Evolutionary conservation across 2,113 vertebrate genomes (phyloP).

Genomic region (Progne subis): DNA sequence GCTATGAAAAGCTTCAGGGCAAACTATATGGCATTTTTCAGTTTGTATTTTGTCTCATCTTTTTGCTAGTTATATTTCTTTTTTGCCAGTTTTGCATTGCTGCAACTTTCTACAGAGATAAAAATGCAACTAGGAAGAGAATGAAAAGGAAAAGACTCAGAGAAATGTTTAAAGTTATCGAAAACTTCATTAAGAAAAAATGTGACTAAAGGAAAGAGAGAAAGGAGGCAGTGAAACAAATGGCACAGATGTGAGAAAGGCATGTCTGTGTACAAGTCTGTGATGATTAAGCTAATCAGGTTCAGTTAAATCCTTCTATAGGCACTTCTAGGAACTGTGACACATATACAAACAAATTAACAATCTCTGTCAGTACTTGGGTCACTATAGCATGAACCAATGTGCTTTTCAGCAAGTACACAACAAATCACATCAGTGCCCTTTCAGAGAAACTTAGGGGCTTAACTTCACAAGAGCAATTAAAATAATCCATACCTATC

Average conservation of each 20-base stretch:
- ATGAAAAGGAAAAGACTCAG: not conserved
- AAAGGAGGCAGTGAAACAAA: not conserved
- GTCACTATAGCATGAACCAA: not conserved
- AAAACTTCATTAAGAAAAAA: not conserved
- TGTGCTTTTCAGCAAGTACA: not conserved
- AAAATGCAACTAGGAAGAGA: not conserved
- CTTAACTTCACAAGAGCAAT: constrained; percentile 36
- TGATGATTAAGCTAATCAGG: constrained; percentile 17
- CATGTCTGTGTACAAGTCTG: not conserved
- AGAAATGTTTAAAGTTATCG: not conserved
- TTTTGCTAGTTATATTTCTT: not conserved
- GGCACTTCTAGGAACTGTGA: not conserved
- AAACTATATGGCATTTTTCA: not conserved
- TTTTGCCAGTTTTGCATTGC: not conserved
- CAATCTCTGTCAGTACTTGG: not conserved
- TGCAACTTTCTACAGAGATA: not conserved
- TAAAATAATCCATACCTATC: constrained; percentile 45
- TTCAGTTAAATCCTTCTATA: not conserved
- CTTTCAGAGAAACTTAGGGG: not conserved
- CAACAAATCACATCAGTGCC: not conserved
- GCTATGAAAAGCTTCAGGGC: not conserved
- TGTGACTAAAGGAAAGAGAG: not conserved
- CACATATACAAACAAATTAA: not conserved
- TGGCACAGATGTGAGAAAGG: not conserved
- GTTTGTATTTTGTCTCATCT: not conserved